A percentile compares a stretch with the other conserved stretches of the same genome.
Evolutionary conservation across 2,113 vertebrate genomes (phyloP).

Genomic region (Gymnorhina tibicen): DNA sequence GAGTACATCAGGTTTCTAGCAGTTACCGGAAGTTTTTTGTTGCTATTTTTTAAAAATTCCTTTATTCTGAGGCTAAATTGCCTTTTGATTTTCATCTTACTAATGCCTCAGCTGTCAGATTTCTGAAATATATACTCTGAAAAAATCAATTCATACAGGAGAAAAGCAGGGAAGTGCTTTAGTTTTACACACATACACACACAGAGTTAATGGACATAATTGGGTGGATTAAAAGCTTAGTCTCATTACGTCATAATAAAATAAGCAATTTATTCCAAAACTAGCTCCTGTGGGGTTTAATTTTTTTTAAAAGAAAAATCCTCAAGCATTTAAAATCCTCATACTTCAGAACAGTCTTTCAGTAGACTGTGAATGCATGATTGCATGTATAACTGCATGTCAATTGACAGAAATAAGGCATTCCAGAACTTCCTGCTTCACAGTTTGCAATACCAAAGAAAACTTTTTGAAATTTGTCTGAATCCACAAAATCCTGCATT

Average conservation of each 20-base stretch:
- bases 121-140: neutral
- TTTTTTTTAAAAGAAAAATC: neutral
- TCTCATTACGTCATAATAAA: constrained; percentile 15
- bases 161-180: constrained; percentile 32
- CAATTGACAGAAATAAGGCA: neutral
- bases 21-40: neutral
- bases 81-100: neutral
- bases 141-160: neutral
- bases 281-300: neutral
- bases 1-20: neutral
- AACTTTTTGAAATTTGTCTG: neutral
- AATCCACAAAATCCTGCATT: neutral
- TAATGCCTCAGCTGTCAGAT: neutral
- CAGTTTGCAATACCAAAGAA: neutral
- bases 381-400: neutral
- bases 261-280: constrained; percentile 20
- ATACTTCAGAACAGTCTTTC: neutral
- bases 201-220: constrained; percentile 22
- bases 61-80: neutral
- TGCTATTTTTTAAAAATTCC: neutral
- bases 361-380: neutral
- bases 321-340: neutral
- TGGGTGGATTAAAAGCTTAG: constrained; percentile 48
- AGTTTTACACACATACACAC: constrained; percentile 21
- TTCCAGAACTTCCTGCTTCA: neutral